Conservation (phyloP, 2,113 vertebrate species). For the Dipodomys merriami region DNA sequence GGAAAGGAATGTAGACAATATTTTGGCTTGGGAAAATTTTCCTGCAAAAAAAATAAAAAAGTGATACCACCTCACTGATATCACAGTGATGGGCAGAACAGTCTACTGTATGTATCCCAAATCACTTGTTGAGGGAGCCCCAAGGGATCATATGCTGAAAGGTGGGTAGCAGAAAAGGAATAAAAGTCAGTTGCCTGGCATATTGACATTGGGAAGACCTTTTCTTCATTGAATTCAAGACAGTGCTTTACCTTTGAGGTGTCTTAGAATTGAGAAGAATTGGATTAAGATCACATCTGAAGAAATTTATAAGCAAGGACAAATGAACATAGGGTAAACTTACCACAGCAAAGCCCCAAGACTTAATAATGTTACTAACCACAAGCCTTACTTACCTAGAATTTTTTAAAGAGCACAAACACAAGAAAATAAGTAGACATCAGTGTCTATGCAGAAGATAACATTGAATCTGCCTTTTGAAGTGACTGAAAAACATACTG, state of each 20-base stretch:
- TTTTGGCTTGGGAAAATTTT: background rate
- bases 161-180: background rate
- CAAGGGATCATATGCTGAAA: background rate
- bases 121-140: background rate
- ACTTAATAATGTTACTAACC: background rate
- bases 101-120: background rate
- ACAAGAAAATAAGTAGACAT: background rate
- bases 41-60: background rate
- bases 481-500: constrained; percentile 27
- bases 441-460: constrained; percentile 3
- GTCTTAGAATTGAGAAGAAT: background rate
- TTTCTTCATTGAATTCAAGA: background rate
- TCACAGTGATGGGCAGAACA: background rate
- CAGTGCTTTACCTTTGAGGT: background rate
- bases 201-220: too few species aligned
- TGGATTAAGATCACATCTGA: background rate
- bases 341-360: background rate
- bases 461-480: background rate
- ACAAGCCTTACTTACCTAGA: background rate
- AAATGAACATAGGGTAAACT: background rate
- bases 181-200: background rate
- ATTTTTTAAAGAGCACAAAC: background rate
- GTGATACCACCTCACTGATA: background rate
- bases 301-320: background rate
- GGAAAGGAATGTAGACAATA: background rate